These are phyloP conservation scores for Ormyrus rosae DNA, from an alignment of 2,888 invertebrate species.

Conservation along the genomic window DNA sequence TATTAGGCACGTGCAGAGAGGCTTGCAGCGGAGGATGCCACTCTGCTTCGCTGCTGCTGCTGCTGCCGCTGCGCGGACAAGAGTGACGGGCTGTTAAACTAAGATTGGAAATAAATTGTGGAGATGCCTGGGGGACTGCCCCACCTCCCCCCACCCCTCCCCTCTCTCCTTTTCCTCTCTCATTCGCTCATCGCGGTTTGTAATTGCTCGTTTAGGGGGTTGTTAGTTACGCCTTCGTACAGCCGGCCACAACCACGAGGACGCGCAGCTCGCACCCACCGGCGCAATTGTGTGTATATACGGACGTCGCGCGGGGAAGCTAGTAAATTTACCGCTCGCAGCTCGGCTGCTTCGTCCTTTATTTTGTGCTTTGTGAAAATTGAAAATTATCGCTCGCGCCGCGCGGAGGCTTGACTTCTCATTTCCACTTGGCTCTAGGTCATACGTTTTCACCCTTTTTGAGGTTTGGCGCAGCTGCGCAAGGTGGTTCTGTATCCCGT, in stretches of 20 bases:
- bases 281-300: neutral
- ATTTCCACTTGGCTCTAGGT: neutral
- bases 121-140: conserved; percentile 6
- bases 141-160: neutral
- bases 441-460: neutral
- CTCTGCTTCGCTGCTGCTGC: neutral
- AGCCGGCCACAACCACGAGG: neutral
- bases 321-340: neutral
- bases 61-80: neutral
- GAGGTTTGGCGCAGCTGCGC: neutral
- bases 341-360: neutral
- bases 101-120: conserved; percentile 42
- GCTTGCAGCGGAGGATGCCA: too few species aligned
- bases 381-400: conserved; percentile 3
- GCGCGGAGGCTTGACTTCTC: neutral
- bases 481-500: neutral
- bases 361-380: conserved; percentile 9
- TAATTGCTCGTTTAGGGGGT: conserved; percentile 45
- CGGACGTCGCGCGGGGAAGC: neutral
- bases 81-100: conserved; percentile 42
- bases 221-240: conserved; percentile 34
- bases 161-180: too few species aligned
- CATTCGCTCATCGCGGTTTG: neutral
- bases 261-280: neutral
- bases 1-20: neutral